Conservation (phyloP, 2,888 invertebrate genomes). For the Leptinotarsa peninsularis region DNA sequence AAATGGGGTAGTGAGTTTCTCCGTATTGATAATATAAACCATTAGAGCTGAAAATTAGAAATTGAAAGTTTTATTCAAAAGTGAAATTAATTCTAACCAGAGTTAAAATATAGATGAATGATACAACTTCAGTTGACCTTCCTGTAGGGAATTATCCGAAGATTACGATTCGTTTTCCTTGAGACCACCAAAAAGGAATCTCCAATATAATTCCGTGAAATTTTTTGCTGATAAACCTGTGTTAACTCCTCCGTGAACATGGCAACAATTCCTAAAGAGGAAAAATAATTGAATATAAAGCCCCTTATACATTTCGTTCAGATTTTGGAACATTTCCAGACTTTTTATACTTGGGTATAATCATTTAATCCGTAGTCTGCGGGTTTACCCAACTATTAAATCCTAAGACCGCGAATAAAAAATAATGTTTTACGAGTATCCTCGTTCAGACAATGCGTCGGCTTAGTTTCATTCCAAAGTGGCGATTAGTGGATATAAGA, state of each 20-base stretch:
- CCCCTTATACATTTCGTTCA: conserved; percentile 8
- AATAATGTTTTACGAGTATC: conserved; percentile 1
- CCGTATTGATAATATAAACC: too few species aligned
- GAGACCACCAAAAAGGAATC: neutral
- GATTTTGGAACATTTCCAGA: conserved; percentile 11
- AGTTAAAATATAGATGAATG: neutral
- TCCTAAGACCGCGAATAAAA: neutral
- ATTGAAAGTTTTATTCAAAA: neutral
- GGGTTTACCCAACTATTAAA: conserved; percentile 3
- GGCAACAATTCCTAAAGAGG: neutral
- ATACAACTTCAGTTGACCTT: neutral
- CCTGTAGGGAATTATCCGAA: neutral
- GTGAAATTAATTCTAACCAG: neutral
- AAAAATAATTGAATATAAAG: conserved; percentile 16
- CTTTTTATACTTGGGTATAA: conserved; percentile 11
- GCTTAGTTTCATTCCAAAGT: neutral
- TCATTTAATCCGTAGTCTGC: neutral
- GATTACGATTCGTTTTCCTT: neutral
- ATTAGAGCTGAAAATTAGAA: too few species aligned
- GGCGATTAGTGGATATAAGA: neutral
- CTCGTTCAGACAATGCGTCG: neutral
- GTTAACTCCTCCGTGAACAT: neutral
- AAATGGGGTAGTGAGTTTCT: too few species aligned
- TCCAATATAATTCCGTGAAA: neutral
- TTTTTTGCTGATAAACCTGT: conserved; percentile 15